These are phyloP conservation scores for Pedionomus torquatus DNA, from an alignment of 2,113 vertebrate genomes.

Conservation along the genomic window DNA sequence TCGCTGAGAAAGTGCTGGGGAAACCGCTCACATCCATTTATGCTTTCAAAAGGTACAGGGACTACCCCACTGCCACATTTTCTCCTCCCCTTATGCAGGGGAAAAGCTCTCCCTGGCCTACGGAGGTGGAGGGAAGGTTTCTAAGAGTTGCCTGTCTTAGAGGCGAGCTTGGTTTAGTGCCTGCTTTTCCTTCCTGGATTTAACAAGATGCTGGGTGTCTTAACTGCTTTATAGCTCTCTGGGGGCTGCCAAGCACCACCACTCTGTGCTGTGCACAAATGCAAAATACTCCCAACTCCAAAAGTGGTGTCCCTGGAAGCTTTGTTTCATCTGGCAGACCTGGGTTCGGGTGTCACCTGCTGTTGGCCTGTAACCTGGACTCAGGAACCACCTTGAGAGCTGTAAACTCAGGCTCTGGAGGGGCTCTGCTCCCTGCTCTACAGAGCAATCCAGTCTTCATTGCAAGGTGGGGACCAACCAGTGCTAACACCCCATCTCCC, in stretches of 20 bases:
- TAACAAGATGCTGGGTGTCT: background rate
- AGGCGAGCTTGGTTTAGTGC: background rate
- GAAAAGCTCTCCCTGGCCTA: background rate
- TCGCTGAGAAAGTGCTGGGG: rapidly evolving
- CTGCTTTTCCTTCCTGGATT: rapidly evolving
- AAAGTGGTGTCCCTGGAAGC: background rate
- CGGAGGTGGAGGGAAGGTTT: background rate
- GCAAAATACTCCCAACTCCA: rapidly evolving
- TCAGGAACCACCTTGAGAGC: background rate
- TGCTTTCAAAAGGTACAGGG: background rate
- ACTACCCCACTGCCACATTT: rapidly evolving
- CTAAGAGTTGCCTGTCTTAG: background rate
- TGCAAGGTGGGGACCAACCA: background rate
- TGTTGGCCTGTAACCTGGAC: background rate
- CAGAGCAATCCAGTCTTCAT: background rate
- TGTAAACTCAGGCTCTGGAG: background rate
- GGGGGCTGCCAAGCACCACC: background rate
- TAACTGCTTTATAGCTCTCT: background rate
- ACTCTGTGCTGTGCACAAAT: background rate
- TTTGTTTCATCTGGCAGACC: background rate
- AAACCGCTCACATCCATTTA: background rate
- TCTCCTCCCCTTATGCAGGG: rapidly evolving
- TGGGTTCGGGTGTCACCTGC: background rate
- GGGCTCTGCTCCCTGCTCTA: background rate
- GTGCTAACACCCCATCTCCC: background rate